Conservation (phyloP, 2,888 invertebrate species). For the Coelinius sp. region DNA sequence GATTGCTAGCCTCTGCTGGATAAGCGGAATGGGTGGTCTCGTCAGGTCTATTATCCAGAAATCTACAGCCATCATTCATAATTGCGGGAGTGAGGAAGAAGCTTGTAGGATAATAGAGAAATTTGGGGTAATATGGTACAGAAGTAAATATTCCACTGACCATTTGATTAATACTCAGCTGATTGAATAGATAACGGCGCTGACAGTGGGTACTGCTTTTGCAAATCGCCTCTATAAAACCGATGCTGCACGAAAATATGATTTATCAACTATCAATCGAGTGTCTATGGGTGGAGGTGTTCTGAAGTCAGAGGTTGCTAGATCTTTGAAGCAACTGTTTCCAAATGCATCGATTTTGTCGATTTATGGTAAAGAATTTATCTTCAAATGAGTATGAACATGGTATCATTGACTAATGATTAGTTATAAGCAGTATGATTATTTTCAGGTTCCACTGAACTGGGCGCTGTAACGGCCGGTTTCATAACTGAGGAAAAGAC, state of each 20-base stretch:
- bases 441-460: constrained; percentile 39
- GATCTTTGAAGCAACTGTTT: neutral
- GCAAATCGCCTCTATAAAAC: constrained; percentile 48
- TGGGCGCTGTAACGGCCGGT: constrained; percentile 1
- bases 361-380: constrained; percentile 3
- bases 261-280: constrained; percentile 45
- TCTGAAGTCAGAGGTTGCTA: constrained; percentile 35
- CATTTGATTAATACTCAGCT: neutral
- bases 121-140: constrained; percentile 52
- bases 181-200: constrained; percentile 48
- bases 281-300: constrained; percentile 48
- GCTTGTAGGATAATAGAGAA: constrained; percentile 58
- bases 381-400: neutral
- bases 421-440: neutral
- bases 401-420: too few species aligned
- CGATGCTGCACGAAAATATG: constrained; percentile 42
- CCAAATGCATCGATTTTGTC: neutral
- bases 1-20: constrained; percentile 60
- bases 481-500: constrained; percentile 26
- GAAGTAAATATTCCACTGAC: neutral
- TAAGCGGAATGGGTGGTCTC: constrained; percentile 52
- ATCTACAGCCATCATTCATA: constrained; percentile 49
- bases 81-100: constrained; percentile 52
- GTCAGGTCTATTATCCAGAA: constrained; percentile 37
- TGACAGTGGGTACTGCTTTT: constrained; percentile 50